Conservation (phyloP, 1,140 invertebrate species). For the Nymphalis io region DNA sequence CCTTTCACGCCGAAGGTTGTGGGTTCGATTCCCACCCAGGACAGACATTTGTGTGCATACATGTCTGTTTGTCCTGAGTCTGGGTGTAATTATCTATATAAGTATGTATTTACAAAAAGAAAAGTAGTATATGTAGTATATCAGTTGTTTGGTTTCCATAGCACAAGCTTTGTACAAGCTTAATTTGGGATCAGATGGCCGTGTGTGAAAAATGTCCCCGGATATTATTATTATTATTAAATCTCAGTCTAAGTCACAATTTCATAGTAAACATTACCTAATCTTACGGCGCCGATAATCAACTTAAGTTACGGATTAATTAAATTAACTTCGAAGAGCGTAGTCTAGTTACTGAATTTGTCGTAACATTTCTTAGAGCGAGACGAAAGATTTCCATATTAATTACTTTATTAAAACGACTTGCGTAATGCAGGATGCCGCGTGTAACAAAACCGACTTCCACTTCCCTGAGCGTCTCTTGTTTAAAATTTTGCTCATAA, state of each 20-base stretch:
- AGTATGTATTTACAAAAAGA: no score
- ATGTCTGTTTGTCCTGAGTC: no score
- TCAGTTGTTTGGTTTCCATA: no score
- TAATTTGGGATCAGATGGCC: no score
- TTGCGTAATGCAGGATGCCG: conserved; percentile 52
- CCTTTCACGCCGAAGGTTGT: no score
- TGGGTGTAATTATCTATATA: no score
- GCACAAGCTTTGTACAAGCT: no score
- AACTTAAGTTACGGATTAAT: conserved; percentile 23
- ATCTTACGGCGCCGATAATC: background rate
- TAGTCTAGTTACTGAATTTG: conserved; percentile 47
- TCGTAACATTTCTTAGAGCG: conserved; percentile 52
- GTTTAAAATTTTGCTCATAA: conserved; percentile 13
- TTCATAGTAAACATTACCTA: background rate
- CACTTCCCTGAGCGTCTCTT: conserved; percentile 31
- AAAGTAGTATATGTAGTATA: no score
- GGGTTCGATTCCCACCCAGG: no score
- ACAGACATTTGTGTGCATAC: no score
- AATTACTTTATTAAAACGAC: conserved; percentile 57
- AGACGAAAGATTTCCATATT: conserved; percentile 61
- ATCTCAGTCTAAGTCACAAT: background rate
- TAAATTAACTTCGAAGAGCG: conserved; percentile 38
- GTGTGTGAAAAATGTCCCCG: no score
- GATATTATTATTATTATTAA: no score
- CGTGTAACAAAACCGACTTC: conserved; percentile 36